Evolutionary conservation across 2,113 vertebrate species (phyloP), one percentile per base, ranked within the genome.

Genomic region (Rhipidura dahli): DNA sequence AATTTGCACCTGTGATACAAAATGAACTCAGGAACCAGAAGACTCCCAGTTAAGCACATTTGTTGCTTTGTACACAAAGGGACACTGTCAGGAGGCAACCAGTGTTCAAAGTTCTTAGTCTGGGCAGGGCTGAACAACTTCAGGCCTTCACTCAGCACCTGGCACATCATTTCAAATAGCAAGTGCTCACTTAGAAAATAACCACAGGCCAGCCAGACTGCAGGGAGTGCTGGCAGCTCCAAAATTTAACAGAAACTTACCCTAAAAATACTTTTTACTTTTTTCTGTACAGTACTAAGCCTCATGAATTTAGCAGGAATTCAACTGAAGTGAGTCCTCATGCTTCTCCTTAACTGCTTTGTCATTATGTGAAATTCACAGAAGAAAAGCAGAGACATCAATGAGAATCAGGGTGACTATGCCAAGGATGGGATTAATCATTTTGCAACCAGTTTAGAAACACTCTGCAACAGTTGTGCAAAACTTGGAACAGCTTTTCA

Each of bases 1-100:
- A 94, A 91, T 93, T 94, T 85, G 95, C 97, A 97, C 97, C 94
- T 97, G 97, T 94, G 96, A 91, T 81, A 92, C 47, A 75, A 90
- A 96, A 95, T 93, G 56, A 97, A 83, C 76, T 89, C 57, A 4
- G 87, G 89, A 96, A 78, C 76, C 82, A 76, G 60, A 51, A 28
- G 66, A 39, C 50, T 71, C n/a, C 59, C 57, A 10, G 69, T 66
- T 53, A 64, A 94, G 79, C 44, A 40, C 81, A 94, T 19, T 56
- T 94, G 97, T 68, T 96, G 63, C 69, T 94, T 47, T 87, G 57
- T 87, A 77, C 82, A 96, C 93, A 97, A 86, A 97, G 54, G 76
- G 57, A 79, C 85, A 40, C 68, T 96, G 70, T 94, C 89, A 87
- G 68, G 80, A 94, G 59, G 47, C 75, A 87, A 13, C 33, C 27